Evolutionary conservation across 2,888 invertebrate genomes (phyloP), one percentile per base, ranked within the genome.

Genomic region (Diaphora mendica): DNA sequence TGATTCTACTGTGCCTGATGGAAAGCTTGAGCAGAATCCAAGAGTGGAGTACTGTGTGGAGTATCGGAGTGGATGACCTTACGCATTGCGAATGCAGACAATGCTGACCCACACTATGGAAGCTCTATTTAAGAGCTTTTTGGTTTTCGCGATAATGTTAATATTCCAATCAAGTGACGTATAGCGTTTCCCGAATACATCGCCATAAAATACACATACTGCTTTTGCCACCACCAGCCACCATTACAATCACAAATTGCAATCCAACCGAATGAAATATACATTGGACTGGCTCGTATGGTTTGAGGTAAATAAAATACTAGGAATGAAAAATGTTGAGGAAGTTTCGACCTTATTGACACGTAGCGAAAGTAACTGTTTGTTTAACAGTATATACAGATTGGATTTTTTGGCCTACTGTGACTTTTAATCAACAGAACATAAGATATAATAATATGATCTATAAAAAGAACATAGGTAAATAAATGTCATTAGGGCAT

Each of bases 251-350:
- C 55, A 55, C 55, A 23, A 23, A 55, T 55, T 55, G 55, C 55
- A 55, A 55, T 55, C 55, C 55, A n/a, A n/a, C 55, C 55, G n/a
- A 55, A 55, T 55, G n/a, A n/a, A 55, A 55, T 11, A 55, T 55
- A 55, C 55, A 55, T 55, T 20, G 20, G 51, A 5, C 20, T 1
- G 8, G 23, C 51, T 51, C 51, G 23, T 20, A 51, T 23, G 51
- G 23, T 51, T 23, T 23, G 20, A 51, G 20, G 51, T 51, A 51
- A 51, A 51, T n/a, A 55, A 55, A 55, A n/a, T 55, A 55, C 11
- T n/a, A 55, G 11, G 11, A n/a, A 55, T 23, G 55, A n/a, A 55
- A 51, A n/a, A 7, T 55, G 3, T n/a, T n/a, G n/a, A 11, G 13
- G 3, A 11, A 55, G n/a, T n/a, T 55, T 55, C 13, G 11, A 55